Percentiles rank a stretch among this genome's conserved stretches.
phyloP scores from a whole-genome alignment of 2,113 vertebrate species.

The Passer domesticus region DNA sequence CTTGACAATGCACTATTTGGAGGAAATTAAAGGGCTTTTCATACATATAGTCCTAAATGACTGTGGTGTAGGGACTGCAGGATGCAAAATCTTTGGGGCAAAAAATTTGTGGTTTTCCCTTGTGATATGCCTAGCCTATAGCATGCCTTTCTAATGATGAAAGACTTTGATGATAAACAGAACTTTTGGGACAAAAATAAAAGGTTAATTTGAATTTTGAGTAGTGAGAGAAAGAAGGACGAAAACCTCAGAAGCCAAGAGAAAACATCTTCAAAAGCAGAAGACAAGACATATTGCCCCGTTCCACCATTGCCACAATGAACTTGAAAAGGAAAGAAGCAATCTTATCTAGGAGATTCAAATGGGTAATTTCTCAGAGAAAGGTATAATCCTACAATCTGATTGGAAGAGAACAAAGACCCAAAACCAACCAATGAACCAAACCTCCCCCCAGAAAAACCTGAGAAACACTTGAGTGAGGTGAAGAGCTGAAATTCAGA shows the following conservation, averaged over 20 bases:
- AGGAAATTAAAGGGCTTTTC: not conserved
- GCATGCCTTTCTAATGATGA: not conserved
- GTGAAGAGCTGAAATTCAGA: not conserved
- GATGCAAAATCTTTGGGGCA: not conserved
- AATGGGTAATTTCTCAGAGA: not conserved
- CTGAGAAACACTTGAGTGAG: not conserved
- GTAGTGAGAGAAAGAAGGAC: slow-evolving; percentile 6
- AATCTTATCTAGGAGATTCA: not conserved
- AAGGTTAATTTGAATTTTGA: not conserved
- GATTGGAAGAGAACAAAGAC: not conserved
- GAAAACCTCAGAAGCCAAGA: not conserved
- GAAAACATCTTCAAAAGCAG: not conserved
- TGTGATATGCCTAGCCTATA: not conserved
- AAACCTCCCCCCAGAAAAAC: fast-evolving
- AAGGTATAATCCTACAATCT: not conserved
- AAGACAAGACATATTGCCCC: not conserved
- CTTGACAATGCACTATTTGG: not conserved
- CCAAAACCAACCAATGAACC: not conserved
- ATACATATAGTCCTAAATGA: not conserved
- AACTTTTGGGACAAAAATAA: not conserved
- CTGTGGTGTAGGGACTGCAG: not conserved
- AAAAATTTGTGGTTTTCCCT: not conserved
- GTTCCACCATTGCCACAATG: not conserved
- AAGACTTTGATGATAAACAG: slow-evolving; percentile 12
- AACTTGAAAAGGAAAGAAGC: not conserved